Base-by-base conservation (phyloP, 2,113 vertebrate genomes). In the Paradoxurus hermaphroditus region DNA sequence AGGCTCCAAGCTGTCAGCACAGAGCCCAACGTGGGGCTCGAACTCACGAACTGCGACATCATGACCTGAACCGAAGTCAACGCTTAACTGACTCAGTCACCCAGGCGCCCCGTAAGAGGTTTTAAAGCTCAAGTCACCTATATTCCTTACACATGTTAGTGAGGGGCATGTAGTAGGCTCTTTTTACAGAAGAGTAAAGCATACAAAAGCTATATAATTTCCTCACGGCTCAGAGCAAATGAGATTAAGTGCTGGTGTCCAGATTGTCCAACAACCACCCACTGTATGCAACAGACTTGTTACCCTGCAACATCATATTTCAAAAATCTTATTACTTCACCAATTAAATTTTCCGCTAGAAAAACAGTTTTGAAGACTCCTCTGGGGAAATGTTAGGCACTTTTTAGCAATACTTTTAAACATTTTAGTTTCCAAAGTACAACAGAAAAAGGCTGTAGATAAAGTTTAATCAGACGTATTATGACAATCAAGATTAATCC, bases 271-370 rank as follows among this genome's bases (percentile, higher is more conserved):
- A 68, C 46, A 59, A 36, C 49, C 88, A 86, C 8, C n/a, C 44
- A 86, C 11, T 25, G 75, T 1, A 67, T 23, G n/a, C 21, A 96
- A 63, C 18, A 95, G 36, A 65, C 9, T 11, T 34, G 16, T 89
- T 44, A 72, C 4, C 14, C 18, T 72, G 21, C 12, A 72, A 44
- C 34, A 59, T n/a, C n/a, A 29, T 81, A 49, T 77, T 63, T 90
- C 85, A 51, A 86, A 95, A 86, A 90, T 62, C 34, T 36, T 97
- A 18, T 92, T 51, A 72, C 21, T 84, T 79, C 31, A 92, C 39
- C 59, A 84, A 63, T 78, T 86, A 82, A 68, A 79, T 39, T 67
- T 86, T 87, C 67, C 68, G 92, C 27, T 92, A 81, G 44, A 91
- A 12, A 49, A 78, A 89, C 12, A 70, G 19, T 82, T 92, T 78